Base-by-base conservation (phyloP, 1,140 invertebrate genomes). In the Pseudobourletiella spinata region DNA sequence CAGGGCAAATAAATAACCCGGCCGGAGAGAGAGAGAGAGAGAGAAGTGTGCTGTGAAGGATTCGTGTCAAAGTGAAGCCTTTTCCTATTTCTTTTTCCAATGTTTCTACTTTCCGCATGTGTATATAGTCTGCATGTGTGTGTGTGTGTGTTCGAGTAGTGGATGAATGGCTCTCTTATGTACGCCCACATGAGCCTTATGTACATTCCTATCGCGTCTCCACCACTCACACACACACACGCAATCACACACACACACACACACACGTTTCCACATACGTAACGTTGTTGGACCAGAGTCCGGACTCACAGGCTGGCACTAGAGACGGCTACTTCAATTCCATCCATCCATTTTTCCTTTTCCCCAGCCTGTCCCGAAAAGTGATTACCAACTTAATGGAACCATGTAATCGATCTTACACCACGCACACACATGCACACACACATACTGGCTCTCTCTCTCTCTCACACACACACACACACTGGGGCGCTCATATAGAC, bases 401-500 rank as follows among this genome's bases (percentile, higher is more conserved):
- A 57, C 32, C 32, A 43, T 57, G 55, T 57, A 57, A 57, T 57
- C 55, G 55, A 57, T 57, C 55, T 55, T 30, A 55, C 52, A 55
- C 29, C 8, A 15, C 2, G 3, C 29, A 55, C 3, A 25, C 44
- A 18, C 44, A 14, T 46, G 44, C 48, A 51, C 24, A 8, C 43
- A 46, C 20, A 51, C 18, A 3, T 22, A 32, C 18, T 55, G 11
- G 30, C 52, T 24, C 11, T 55, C 25, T 55, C 20, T 55, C 22
- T 26, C 14, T 3, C 25, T 46, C 43, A 39, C 35, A 11, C 35
- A 39, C 35, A n/a, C n/a, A n/a, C n/a, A n/a, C n/a, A n/a, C n/a
- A n/a, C n/a, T n/a, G n/a, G n/a, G n/a, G n/a, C n/a, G n/a, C n/a
- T n/a, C 32, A 39, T 39, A 39, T 39, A 39, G n/a, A n/a, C n/a